Percentiles rank a stretch among this genome's conserved stretches.
Evolutionary conservation across 2,113 vertebrate genomes (phyloP).

Genomic region (Clarias gariepinus): DNA sequence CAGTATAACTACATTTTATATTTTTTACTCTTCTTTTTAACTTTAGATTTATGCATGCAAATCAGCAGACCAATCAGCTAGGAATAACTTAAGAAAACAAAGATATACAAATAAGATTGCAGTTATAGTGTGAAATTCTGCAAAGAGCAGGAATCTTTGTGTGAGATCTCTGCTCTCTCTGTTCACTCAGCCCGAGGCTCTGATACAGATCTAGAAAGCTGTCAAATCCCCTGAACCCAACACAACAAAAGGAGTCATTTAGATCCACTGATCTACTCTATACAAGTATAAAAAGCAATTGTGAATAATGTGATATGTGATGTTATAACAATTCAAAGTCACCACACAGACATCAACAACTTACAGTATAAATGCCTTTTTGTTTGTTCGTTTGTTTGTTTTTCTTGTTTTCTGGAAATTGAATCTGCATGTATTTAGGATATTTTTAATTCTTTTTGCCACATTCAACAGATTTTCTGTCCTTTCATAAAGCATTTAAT

Average conservation of each 20-base stretch:
- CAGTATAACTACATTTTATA: not conserved
- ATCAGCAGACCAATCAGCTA: not conserved
- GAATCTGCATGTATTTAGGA: not conserved
- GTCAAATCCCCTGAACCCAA: not conserved
- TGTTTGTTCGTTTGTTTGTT: too few species aligned
- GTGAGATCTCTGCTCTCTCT: not conserved
- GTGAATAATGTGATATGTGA: slow-evolving; percentile 5
- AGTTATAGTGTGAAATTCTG: not conserved
- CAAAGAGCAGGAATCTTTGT: not conserved
- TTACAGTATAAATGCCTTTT: not conserved
- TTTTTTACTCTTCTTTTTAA: not conserved
- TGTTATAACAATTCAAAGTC: not conserved
- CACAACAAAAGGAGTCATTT: not conserved
- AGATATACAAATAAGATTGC: not conserved
- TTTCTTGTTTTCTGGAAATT: not conserved
- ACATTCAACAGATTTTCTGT: not conserved
- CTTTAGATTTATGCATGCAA: not conserved
- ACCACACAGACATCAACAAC: not conserved
- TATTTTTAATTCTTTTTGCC: not conserved
- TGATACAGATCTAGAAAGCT: slow-evolving; percentile 1
- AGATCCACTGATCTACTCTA: not conserved
- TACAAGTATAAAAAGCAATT: not conserved
- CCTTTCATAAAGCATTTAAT: not conserved
- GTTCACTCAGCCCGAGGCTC: not conserved
- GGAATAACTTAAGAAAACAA: not conserved